phyloP scores from a whole-genome alignment of 2,113 vertebrate genomes.

The Globicephala melas region DNA sequence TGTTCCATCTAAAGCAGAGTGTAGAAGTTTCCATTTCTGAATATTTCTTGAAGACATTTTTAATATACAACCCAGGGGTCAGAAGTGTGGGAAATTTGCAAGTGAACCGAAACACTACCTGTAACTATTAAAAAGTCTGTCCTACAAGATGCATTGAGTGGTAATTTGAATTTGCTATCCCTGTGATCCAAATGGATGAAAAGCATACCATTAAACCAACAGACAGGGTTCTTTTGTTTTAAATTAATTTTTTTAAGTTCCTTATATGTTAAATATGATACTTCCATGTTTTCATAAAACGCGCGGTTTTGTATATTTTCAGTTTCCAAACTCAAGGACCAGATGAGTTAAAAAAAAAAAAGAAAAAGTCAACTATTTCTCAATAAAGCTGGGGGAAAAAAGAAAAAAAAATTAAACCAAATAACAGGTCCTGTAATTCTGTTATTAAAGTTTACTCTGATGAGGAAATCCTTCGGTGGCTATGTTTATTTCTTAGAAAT shows the following conservation, averaged over 20 bases:
- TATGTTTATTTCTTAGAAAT: conserved; percentile 31
- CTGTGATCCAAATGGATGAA: neutral
- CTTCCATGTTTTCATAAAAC: neutral
- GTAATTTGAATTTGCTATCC: conserved; percentile 25
- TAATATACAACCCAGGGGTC: neutral
- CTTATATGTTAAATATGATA: neutral
- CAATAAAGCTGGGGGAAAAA: neutral
- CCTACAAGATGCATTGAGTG: neutral
- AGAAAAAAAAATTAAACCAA: neutral
- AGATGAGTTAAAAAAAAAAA: neutral
- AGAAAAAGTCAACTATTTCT: neutral
- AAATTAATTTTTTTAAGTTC: neutral
- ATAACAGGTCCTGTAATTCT: neutral
- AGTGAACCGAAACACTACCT: neutral
- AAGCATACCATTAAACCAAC: neutral
- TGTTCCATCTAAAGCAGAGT: neutral
- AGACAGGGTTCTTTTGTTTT: neutral
- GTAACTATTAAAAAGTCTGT: neutral
- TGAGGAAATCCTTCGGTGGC: neutral
- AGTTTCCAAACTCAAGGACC: neutral
- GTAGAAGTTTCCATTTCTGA: conserved; percentile 29
- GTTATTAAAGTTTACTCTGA: neutral
- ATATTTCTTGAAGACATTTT: conserved; percentile 13
- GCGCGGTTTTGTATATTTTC: neutral
- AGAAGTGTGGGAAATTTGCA: conserved; percentile 9